phyloP scores from a whole-genome alignment of 1,140 invertebrate genomes.

The Meloidogyne floridensis region DNA sequence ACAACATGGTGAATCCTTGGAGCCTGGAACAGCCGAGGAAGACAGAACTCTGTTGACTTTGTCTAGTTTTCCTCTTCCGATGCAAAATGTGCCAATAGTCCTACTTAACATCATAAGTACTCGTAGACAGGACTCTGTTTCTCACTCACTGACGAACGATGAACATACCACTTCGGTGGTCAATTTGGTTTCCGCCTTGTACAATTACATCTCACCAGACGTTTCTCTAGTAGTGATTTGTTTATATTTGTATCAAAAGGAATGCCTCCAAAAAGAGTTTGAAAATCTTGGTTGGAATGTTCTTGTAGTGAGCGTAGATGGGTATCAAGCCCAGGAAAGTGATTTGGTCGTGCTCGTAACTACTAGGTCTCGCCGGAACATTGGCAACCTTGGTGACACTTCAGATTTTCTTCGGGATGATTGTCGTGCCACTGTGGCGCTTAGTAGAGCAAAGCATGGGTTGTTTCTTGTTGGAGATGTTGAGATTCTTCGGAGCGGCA shows the following conservation, averaged over 20 bases:
- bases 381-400: neutral
- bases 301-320: neutral
- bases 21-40: neutral
- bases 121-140: neutral
- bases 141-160: constrained; percentile 8
- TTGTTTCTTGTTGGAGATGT: neutral
- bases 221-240: constrained; percentile 12
- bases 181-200: neutral
- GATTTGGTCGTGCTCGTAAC: neutral
- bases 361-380: neutral
- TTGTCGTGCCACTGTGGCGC: neutral
- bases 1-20: neutral
- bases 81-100: constrained; percentile 1
- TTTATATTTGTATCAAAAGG: constrained; percentile 12
- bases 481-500: neutral
- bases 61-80: neutral
- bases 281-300: neutral
- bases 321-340: neutral
- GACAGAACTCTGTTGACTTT: neutral
- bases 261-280: neutral
- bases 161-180: neutral
- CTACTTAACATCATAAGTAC: neutral
- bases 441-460: neutral
- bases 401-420: neutral
- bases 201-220: neutral